A percentile compares a stretch with the other conserved stretches of the same genome.
Evolutionary conservation across 1,140 invertebrate species (phyloP).

Genomic region (Microvelia longipes): DNA sequence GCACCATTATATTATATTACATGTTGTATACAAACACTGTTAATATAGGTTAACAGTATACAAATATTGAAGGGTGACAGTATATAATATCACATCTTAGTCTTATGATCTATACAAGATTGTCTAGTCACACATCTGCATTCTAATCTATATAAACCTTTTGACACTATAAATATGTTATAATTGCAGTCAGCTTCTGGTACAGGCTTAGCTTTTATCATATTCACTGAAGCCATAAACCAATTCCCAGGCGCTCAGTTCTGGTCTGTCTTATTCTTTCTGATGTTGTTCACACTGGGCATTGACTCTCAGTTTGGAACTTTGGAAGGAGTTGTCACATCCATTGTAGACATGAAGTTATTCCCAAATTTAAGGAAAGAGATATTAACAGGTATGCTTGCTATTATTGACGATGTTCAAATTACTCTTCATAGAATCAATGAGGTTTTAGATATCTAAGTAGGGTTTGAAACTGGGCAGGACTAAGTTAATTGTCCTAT

Average conservation of each 20-base stretch:
- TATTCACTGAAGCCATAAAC: constrained; percentile 91
- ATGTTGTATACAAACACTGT: too few relatives aligned
- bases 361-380: constrained; percentile 86
- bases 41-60: too few relatives aligned
- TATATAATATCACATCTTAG: too few relatives aligned
- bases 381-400: constrained; percentile 56
- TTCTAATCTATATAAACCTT: too few relatives aligned
- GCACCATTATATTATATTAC: too few relatives aligned
- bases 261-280: constrained; percentile 86
- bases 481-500: too few relatives aligned
- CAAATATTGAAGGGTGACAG: too few relatives aligned
- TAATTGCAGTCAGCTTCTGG: constrained; percentile 86
- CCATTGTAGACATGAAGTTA: constrained; percentile 86
- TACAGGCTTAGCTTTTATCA: constrained; percentile 85
- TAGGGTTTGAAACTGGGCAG: too few relatives aligned
- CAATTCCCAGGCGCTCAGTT: constrained; percentile 87
- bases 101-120: too few relatives aligned
- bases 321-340: constrained; percentile 86
- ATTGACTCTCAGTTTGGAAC: constrained; percentile 94
- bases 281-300: constrained; percentile 88
- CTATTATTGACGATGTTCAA: not conserved
- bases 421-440: not conserved
- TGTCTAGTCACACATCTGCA: too few relatives aligned
- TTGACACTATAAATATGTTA: too few relatives aligned
- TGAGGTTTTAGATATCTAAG: not conserved